Conservation (phyloP, 1,140 invertebrate species). For the Apolygus lucorum region DNA sequence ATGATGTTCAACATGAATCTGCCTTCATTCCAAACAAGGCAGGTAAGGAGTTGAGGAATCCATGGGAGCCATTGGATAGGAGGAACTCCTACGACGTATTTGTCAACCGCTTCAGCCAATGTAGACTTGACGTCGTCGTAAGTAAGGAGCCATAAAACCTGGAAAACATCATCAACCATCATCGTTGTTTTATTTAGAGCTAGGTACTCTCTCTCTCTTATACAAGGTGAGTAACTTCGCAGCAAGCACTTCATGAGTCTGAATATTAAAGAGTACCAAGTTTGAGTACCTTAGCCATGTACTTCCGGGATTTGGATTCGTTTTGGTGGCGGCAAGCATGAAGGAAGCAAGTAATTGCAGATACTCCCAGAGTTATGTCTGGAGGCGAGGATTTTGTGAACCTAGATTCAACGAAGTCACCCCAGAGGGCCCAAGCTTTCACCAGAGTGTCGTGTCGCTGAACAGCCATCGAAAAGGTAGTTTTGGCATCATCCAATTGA, state of each 20-base stretch:
- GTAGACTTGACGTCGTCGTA: constrained; percentile 82
- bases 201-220: too few relatives aligned
- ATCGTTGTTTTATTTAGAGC: too few relatives aligned
- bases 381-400: constrained; percentile 57
- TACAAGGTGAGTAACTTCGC: too few relatives aligned
- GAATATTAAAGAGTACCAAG: too few relatives aligned
- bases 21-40: constrained; percentile 82
- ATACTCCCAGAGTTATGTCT: constrained; percentile 69
- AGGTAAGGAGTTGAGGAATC: constrained; percentile 92
- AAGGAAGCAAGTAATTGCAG: constrained; percentile 86
- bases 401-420: constrained; percentile 84
- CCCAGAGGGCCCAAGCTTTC: constrained; percentile 95
- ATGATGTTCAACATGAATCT: constrained; percentile 82
- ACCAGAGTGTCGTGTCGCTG: constrained; percentile 87
- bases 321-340: constrained; percentile 93
- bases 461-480: constrained; percentile 87
- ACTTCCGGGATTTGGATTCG: constrained; percentile 90
- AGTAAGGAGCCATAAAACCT: constrained; percentile 79
- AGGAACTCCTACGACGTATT: constrained; percentile 88
- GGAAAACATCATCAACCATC: too few relatives aligned
- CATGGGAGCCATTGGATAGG: constrained; percentile 92
- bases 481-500: constrained; percentile 88
- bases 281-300: constrained; percentile 74
- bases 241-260: too few relatives aligned
- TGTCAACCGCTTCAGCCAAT: constrained; percentile 80